Percentiles rank a stretch among this genome's conserved stretches.
These are phyloP conservation scores for Coryphaenoides rupestris DNA, from an alignment of 2,113 vertebrate genomes.

Conservation along the genomic window DNA sequence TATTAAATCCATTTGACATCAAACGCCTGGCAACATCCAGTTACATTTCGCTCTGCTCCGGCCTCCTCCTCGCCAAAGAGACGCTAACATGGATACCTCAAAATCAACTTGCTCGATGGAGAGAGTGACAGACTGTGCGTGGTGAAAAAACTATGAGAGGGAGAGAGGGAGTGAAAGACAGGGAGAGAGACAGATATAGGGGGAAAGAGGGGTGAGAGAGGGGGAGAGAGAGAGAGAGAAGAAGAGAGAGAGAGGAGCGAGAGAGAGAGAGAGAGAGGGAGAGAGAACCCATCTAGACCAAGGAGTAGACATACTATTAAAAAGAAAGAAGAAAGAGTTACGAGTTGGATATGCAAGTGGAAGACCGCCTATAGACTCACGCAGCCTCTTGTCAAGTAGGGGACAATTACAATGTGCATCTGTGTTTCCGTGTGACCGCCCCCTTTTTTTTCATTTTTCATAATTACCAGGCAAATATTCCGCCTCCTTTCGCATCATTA, in stretches of 20 bases:
- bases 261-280: too few species aligned
- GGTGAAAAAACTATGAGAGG: neutral
- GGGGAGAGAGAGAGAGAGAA: too few species aligned
- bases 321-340: too few species aligned
- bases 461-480: conserved; percentile 73
- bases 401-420: conserved; percentile 66
- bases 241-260: too few species aligned
- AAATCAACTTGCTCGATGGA: too few species aligned
- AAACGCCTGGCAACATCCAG: neutral
- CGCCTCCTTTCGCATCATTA: conserved; percentile 71
- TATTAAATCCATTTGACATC: conserved; percentile 1
- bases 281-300: too few species aligned
- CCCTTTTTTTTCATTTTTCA: conserved; percentile 73
- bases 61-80: neutral
- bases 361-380: conserved; percentile 8
- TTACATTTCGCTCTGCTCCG: conserved; percentile 3
- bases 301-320: too few species aligned
- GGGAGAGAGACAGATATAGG: too few species aligned
- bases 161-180: too few species aligned
- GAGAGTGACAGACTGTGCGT: too few species aligned
- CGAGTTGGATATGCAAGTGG: neutral
- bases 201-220: too few species aligned
- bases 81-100: conserved; percentile 2
- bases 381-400: conserved; percentile 44
- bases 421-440: conserved; percentile 58